Percentiles rank a stretch among this genome's conserved stretches.
These are phyloP conservation scores for Perca schrenkii DNA, from an alignment of 2,113 vertebrate species.

Conservation along the genomic window DNA sequence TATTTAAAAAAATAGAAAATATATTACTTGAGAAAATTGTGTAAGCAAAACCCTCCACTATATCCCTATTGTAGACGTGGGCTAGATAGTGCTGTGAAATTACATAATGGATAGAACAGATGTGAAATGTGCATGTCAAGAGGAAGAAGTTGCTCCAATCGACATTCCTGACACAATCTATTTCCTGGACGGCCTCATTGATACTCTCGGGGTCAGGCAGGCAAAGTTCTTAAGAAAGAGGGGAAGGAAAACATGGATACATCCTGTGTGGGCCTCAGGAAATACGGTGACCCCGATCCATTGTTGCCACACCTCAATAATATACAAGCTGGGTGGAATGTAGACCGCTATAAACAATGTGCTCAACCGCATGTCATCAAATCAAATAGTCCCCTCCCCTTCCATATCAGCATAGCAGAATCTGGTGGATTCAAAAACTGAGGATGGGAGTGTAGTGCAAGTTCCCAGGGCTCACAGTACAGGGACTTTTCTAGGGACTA, in stretches of 20 bases:
- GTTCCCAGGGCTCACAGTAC: background rate
- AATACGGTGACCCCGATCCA: conserved; percentile 45
- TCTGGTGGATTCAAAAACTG: background rate
- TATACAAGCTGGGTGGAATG: conserved; percentile 26
- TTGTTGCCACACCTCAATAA: conserved; percentile 56
- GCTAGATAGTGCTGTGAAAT: background rate
- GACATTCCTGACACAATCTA: conserved; percentile 20
- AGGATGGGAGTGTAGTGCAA: background rate
- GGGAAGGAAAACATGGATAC: conserved; percentile 48
- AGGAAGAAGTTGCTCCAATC: conserved; percentile 16
- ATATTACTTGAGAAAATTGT: background rate
- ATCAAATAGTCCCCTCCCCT: background rate
- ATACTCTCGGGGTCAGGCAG: conserved; percentile 11
- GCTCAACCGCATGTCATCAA: conserved; percentile 10
- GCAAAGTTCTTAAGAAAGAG: conserved; percentile 42
- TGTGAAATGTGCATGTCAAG: conserved; percentile 31
- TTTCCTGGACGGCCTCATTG: conserved; percentile 15
- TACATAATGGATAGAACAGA: conserved; percentile 37
- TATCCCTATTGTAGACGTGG: background rate
- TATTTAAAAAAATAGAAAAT: background rate
- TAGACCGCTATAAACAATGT: conserved; percentile 27
- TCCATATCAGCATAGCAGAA: conserved; percentile 1
- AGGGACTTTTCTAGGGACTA: background rate
- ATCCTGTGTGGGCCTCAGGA: conserved; percentile 63
- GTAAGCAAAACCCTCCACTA: background rate